Percentiles rank a stretch among this genome's conserved stretches.
phyloP scores from a whole-genome alignment of 1,140 invertebrate genomes.

The Halyomorpha halys region DNA sequence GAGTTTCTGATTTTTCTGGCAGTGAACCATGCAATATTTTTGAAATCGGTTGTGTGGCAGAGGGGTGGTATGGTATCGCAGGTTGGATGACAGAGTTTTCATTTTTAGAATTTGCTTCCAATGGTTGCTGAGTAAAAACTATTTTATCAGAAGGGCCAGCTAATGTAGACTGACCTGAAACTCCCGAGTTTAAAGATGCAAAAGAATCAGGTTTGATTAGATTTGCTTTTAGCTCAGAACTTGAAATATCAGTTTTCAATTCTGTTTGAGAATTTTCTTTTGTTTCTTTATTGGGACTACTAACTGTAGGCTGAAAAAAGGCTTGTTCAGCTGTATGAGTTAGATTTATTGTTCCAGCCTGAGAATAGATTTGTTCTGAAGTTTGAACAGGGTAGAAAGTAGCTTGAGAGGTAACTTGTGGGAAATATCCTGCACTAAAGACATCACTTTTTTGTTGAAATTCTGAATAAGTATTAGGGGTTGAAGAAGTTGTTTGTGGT shows the following conservation, averaged over 20 bases:
- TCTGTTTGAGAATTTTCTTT: background rate
- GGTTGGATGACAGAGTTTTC: too few relatives aligned
- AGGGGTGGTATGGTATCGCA: too few relatives aligned
- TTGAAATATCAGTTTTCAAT: background rate
- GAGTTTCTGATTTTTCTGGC: too few relatives aligned
- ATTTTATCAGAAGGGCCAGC: background rate
- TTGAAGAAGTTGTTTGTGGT: too few relatives aligned
- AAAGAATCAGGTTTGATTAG: background rate
- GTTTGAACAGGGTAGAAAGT: background rate
- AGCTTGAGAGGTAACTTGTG: background rate
- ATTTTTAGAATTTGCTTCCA: too few relatives aligned
- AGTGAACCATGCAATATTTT: too few relatives aligned
- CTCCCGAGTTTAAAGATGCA: background rate
- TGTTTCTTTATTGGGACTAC: background rate
- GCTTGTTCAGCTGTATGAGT: background rate
- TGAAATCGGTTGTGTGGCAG: too few relatives aligned
- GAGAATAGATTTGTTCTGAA: background rate
- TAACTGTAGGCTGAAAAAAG: background rate
- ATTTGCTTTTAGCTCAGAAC: background rate
- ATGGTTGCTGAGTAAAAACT: background rate
- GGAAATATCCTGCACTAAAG: background rate
- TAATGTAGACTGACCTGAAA: background rate
- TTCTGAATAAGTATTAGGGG: too few relatives aligned
- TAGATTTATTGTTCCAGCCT: background rate
- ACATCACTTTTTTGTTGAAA: too few relatives aligned